Evolutionary conservation across 2,888 invertebrate genomes (phyloP).

Genomic region (Parelbella ahira): DNA sequence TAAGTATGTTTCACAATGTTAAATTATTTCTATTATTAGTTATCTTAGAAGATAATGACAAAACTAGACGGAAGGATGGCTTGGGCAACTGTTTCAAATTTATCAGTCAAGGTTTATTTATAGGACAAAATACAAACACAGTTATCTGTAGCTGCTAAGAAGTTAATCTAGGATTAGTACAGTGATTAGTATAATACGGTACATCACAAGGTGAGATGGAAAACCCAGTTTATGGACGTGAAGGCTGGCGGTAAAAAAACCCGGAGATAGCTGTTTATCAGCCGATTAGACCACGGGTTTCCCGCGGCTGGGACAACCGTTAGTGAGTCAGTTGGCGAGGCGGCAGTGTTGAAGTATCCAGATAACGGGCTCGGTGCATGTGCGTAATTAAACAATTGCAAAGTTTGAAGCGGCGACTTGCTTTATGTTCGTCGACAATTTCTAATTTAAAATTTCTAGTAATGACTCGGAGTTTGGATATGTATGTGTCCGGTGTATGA

Average conservation of each 20-base stretch:
- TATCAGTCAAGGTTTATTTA: neutral
- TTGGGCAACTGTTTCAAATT: too few relatives aligned
- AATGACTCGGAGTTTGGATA: too few relatives aligned
- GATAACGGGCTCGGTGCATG: too few relatives aligned
- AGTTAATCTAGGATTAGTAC: slow-evolving; percentile 1
- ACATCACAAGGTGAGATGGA: neutral
- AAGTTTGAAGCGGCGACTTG: too few relatives aligned
- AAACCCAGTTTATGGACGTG: slow-evolving; percentile 2
- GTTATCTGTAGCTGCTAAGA: neutral
- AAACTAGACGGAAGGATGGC: too few relatives aligned
- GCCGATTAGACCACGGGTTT: slow-evolving; percentile 43
- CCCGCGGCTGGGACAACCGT: slow-evolving; percentile 26
- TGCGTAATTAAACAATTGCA: too few relatives aligned
- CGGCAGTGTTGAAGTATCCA: neutral
- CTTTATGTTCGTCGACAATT: too few relatives aligned
- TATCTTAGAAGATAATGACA: too few relatives aligned
- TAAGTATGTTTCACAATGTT: too few relatives aligned
- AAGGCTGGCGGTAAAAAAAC: slow-evolving; percentile 38
- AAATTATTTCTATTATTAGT: too few relatives aligned
- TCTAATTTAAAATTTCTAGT: too few relatives aligned
- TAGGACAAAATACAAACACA: neutral
- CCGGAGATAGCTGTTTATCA: slow-evolving; percentile 47
- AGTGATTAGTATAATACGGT: slow-evolving; percentile 1
- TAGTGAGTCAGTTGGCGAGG: neutral
- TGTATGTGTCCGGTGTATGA: too few relatives aligned